Conservation (phyloP, 2,113 vertebrate genomes). For the Trichechus manatus region DNA sequence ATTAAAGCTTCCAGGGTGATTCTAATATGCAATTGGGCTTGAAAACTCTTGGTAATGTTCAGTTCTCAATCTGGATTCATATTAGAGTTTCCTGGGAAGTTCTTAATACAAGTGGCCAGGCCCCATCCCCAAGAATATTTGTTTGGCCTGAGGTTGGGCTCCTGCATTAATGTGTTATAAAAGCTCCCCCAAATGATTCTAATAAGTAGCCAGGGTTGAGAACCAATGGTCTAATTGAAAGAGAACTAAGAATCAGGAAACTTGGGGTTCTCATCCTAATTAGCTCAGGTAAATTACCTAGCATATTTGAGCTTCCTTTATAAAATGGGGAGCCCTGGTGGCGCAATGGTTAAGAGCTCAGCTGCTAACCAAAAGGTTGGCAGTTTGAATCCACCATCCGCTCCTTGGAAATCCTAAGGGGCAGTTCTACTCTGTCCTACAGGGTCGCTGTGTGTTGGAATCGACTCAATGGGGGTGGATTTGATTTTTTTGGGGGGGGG, state of each 20-base stretch:
- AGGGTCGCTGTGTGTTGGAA: no score
- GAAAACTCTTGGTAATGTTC: not conserved
- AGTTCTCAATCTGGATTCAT: slow-evolving; percentile 5
- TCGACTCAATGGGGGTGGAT: not conserved
- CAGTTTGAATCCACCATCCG: no score
- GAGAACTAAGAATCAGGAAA: not conserved
- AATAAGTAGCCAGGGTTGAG: not conserved
- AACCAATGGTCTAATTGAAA: not conserved
- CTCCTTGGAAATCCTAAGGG: no score
- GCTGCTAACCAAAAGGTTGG: no score
- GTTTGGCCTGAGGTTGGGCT: not conserved
- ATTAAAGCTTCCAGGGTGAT: not conserved
- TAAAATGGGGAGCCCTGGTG: no score
- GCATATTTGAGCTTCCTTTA: not conserved
- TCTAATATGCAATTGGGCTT: not conserved
- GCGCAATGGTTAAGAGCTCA: no score
- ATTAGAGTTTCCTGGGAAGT: not conserved
- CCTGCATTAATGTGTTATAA: not conserved
- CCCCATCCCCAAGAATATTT: not conserved
- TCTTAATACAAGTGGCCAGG: not conserved
- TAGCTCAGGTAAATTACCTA: not conserved
- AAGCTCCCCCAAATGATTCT: not conserved
- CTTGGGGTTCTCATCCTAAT: not conserved
- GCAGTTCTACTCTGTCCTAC: no score
- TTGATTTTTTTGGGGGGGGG: not conserved